Percentiles rank a stretch among this genome's conserved stretches.
These are phyloP conservation scores for Hirudinaria manillensis DNA, from an alignment of 2,888 invertebrate genomes.

Conservation along the genomic window DNA sequence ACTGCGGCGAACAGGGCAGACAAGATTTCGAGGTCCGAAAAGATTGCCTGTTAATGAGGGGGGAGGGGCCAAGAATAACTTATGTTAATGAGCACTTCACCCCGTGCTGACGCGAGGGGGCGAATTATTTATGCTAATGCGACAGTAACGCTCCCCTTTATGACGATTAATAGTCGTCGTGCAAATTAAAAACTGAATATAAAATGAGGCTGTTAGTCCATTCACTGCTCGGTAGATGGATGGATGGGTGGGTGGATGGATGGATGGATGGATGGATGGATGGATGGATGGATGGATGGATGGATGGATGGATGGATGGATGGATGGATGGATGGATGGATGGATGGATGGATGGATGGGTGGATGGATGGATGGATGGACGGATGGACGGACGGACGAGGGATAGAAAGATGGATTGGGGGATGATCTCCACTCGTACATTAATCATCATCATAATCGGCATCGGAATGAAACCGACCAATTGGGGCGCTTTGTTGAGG, in stretches of 20 bases:
- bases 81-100: too few species aligned
- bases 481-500: constrained; percentile 87
- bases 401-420: too few species aligned
- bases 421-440: too few species aligned
- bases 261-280: not conserved
- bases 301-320: not conserved
- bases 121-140: too few species aligned
- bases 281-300: not conserved
- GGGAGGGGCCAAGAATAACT: too few species aligned
- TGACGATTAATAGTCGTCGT: too few species aligned
- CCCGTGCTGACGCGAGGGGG: too few species aligned
- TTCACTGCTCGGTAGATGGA: not conserved
- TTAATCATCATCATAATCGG: too few species aligned
- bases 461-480: constrained; percentile 57
- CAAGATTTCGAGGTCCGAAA: constrained; percentile 89
- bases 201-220: too few species aligned
- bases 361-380: not conserved
- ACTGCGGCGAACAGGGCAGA: constrained; percentile 95
- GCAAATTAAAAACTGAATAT: too few species aligned
- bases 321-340: not conserved
- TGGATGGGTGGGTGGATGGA: not conserved
- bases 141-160: too few species aligned
- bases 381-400: not conserved
- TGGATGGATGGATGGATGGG: not conserved
- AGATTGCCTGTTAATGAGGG: constrained; percentile 68